Evolutionary conservation across 2,797 vertebrate species (phyloP), one percentile per base, ranked within the genome.

Genomic region (Gymnocypris eckloni): DNA sequence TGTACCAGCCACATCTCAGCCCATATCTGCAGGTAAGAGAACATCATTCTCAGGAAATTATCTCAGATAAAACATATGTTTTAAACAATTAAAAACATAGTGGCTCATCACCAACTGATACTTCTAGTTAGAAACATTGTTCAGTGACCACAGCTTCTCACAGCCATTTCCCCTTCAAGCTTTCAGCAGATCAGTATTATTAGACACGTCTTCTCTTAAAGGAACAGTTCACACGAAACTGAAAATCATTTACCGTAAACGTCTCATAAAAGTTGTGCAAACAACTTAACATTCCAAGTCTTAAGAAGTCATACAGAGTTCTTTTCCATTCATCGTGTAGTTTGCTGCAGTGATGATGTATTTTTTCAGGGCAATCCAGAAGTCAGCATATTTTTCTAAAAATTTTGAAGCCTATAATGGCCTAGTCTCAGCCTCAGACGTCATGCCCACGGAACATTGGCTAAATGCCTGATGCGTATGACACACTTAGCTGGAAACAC

Each of bases 1-100:
- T 61, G 70, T 61, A 45, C 52, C 69, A 45, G 52, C 5, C 4
- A 72, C 33, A 81, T 71, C 66, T 81, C 66, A 69, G 6, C 22
- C 37, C n/a, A 43, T 18, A 15, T 79, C 52, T 43, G 22, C 1
- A 61, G 81, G 81, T 82, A 45, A 72, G 37, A 73, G 5, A 61
- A 48, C 8, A 25, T n/a, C 7, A 43, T 9, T 43, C 25, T 48
- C 79, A 22, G 25, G 4, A 50, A 25, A 61, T 16, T 0, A 61
- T 79, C 15, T 61, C 56, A 43, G 33, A 79, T 3, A 43, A n/a
- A n/a, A n/a, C n/a, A n/a, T n/a, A n/a, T n/a, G n/a, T n/a, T n/a
- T n/a, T n/a, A n/a, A n/a, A n/a, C n/a, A 10, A 1, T 22, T 25
- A n/a, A 25, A 2, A 22, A 25, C 22, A 61, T 9, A 64, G n/a